Evolutionary conservation across 2,888 invertebrate genomes (phyloP), one percentile per base, ranked within the genome.

Genomic region (Ophraella communa): DNA sequence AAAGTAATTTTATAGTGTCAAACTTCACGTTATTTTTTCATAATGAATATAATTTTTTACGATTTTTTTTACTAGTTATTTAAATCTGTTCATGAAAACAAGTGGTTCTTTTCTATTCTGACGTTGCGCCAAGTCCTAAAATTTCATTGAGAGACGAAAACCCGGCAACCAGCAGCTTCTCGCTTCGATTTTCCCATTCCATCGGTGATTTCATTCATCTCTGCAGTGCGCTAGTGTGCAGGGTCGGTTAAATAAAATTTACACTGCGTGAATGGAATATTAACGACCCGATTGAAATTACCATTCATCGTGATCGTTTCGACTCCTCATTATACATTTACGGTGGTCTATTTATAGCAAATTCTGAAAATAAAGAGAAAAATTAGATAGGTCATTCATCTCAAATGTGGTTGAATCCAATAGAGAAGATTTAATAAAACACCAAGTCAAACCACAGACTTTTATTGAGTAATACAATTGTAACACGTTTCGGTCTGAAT

Each of bases 161-260:
- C 23, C 14, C 14, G 30, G 20, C 45, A 10, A 11, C 30, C 45
- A 18, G 35, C 21, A 39, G 39, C 20, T 27, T 49, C 35, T 20
- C 39, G 24, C 61, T 61, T 55, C 61, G 55, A 55, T 61, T 61
- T 61, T 55, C 61, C n/a, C 54, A 47, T 55, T 35, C 61, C 61
- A 27, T 17, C 27, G 47, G 27, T 23, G 21, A 35, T 61, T 61
- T 61, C 61, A 61, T 61, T 61, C 61, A 61, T 61, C 61, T 61
- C 61, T 61, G 61, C 61, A 61, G 61, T 61, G 61, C 61, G 61
- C 61, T 61, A 61, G 54, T 45, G 1, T 20, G 30, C 56, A 56
- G 56, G 45, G 18, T 30, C 56, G 56, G 45, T 14, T 14, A 18
- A 44, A 24, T 14, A 14, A 55, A 39, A 47, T 23, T 47, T 14